phyloP scores from a whole-genome alignment of 2,113 vertebrate genomes.

The Meriones unguiculatus region DNA sequence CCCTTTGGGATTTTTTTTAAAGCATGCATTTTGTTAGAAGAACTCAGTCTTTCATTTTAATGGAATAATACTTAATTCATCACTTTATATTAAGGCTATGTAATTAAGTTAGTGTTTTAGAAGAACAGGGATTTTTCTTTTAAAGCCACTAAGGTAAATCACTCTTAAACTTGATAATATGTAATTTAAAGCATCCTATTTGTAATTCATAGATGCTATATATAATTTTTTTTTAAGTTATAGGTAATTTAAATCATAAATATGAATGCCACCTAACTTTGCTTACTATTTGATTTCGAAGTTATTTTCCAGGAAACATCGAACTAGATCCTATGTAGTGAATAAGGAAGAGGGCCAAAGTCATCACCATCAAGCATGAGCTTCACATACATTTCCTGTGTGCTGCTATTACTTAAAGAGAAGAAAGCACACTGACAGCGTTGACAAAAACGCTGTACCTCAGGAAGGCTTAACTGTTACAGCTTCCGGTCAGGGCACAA shows the following conservation, averaged over 20 bases:
- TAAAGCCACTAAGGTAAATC: conserved; percentile 49
- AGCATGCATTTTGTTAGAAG: conserved; percentile 47
- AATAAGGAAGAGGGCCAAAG: not conserved
- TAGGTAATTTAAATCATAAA: not conserved
- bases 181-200: conserved; percentile 55
- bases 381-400: not conserved
- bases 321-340: not conserved
- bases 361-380: not conserved
- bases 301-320: conserved; percentile 28
- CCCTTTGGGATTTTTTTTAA: conserved; percentile 37
- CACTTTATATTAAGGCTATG: conserved; percentile 42
- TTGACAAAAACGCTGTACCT: not conserved
- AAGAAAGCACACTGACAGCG: not conserved
- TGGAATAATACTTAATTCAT: conserved; percentile 60
- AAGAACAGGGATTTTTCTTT: conserved; percentile 42
- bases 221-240: conserved; percentile 47
- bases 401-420: not conserved
- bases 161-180: conserved; percentile 50
- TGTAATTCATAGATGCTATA: conserved; percentile 57
- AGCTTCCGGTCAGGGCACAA: not conserved
- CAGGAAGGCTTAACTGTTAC: not conserved
- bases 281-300: conserved; percentile 38
- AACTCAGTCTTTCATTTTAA: conserved; percentile 63
- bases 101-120: conserved; percentile 59
- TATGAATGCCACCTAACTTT: conserved; percentile 29